Evolutionary conservation across 1,140 invertebrate species (phyloP).

Genomic region (Steinernema khuongi): DNA sequence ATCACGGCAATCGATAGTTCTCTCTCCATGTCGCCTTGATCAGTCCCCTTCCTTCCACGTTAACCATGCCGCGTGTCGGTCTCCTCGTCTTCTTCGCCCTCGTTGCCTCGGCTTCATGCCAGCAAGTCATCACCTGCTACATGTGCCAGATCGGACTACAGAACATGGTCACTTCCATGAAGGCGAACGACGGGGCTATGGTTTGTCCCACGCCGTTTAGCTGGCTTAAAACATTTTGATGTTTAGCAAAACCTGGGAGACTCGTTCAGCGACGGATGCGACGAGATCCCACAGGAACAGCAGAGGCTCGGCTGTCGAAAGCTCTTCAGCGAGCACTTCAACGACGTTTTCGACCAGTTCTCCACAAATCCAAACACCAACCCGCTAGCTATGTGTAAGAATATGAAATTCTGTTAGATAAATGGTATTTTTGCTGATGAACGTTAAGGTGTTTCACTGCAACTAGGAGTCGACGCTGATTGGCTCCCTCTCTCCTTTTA

Average conservation of each 20-base stretch:
- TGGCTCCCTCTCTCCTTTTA: too few species aligned
- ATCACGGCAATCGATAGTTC: too few species aligned
- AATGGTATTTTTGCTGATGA: too few species aligned
- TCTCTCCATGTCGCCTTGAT: too few species aligned
- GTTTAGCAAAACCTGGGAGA: not conserved
- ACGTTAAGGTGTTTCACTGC: too few species aligned
- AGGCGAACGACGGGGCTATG: not conserved
- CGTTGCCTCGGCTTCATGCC: not conserved
- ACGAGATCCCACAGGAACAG: not conserved
- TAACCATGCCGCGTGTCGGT: not conserved
- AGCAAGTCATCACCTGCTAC: not conserved
- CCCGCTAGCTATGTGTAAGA: not conserved
- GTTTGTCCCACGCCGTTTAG: not conserved
- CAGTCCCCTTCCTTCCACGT: not conserved
- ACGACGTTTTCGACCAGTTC: not conserved
- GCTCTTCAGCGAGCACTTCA: not conserved
- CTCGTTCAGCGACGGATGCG: not conserved
- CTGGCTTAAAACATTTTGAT: not conserved
- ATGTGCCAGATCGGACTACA: not conserved
- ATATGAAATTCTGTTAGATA: not conserved
- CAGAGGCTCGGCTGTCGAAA: not conserved
- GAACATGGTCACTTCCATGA: not conserved
- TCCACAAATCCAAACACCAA: not conserved
- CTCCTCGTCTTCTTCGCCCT: not conserved
- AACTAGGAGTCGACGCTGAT: too few species aligned